phyloP scores from a whole-genome alignment of 2,888 invertebrate species.

The Automeris io region DNA sequence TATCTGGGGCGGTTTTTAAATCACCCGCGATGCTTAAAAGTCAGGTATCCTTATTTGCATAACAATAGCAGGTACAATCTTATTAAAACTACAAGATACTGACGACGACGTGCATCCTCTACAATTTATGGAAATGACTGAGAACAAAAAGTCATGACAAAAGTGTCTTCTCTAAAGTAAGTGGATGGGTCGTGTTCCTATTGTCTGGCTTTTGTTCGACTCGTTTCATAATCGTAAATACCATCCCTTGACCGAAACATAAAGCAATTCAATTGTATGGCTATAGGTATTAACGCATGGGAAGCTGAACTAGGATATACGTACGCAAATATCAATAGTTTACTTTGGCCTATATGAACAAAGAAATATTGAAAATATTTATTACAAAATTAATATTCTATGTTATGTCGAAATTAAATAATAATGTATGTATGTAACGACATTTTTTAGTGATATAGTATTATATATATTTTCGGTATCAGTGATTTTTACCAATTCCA shows the following conservation, averaged over 20 bases:
- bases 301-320: not conserved
- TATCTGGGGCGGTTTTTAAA: slow-evolving; percentile 41
- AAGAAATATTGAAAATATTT: no score
- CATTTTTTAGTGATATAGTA: no score
- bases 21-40: slow-evolving; percentile 49
- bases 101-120: slow-evolving; percentile 46
- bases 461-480: no score
- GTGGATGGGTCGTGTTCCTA: slow-evolving; percentile 64
- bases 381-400: no score
- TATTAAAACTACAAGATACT: slow-evolving; percentile 31
- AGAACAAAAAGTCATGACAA: slow-evolving; percentile 71
- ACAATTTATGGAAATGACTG: slow-evolving; percentile 74
- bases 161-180: slow-evolving; percentile 75
- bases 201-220: slow-evolving; percentile 60
- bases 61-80: slow-evolving; percentile 68
- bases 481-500: no score
- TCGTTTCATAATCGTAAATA: slow-evolving; percentile 58
- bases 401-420: no score
- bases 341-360: not conserved
- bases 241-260: slow-evolving; percentile 39
- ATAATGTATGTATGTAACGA: no score
- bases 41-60: slow-evolving; percentile 65
- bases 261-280: slow-evolving; percentile 25
- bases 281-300: slow-evolving; percentile 20
- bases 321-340: not conserved